Evolutionary conservation across 2,888 invertebrate genomes (phyloP), one percentile per base, ranked within the genome.

Genomic region (Caenorhabditis sp.): DNA sequence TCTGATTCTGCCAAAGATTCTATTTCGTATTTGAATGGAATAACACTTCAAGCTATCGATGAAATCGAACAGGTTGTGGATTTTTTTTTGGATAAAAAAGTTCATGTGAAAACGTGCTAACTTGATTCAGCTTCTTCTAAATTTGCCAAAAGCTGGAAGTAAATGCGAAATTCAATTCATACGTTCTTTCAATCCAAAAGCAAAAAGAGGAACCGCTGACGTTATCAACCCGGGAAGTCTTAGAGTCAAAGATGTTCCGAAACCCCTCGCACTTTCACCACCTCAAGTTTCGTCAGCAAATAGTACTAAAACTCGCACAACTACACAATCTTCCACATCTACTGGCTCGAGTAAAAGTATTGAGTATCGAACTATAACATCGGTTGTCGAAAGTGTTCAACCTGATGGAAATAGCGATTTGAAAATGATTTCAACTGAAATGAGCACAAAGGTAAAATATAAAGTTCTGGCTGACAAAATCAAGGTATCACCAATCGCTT

Each of bases 161-260:
- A 51, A 55, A 21, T 70, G 70, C 49, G 62, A 70, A 21, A 5
- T 66, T 21, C 62, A 70, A 62, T 31, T 66, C 17, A 21, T 36
- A 19, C 27, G 26, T 14, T 8, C 27, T 19, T n/a, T 43, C 65
- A 49, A 65, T 51, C 37, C 36, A 53, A 37, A 27, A 14, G 49
- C 14, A 17, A 23, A 24, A 55, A 65, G 70, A 26, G 60, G 70
- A 31, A 70, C 66, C 14, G 70, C 57, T 12, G 66, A 66, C 36
- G 70, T 70, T 21, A 31, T 70, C 27, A 62, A 65, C 23, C 65
- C 69, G 12, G 65, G 65, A 54, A 69, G 64, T 31, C n/a, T 69
- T 24, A 49, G 61, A 53, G 62, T 69, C 31, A 65, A 58, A 26
- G 65, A 69, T 27, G 54, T 54, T 5, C 58, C 61, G 21, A 62